Evolutionary conservation across 2,888 invertebrate genomes (phyloP).

Genomic region (Cordilura impudica): DNA sequence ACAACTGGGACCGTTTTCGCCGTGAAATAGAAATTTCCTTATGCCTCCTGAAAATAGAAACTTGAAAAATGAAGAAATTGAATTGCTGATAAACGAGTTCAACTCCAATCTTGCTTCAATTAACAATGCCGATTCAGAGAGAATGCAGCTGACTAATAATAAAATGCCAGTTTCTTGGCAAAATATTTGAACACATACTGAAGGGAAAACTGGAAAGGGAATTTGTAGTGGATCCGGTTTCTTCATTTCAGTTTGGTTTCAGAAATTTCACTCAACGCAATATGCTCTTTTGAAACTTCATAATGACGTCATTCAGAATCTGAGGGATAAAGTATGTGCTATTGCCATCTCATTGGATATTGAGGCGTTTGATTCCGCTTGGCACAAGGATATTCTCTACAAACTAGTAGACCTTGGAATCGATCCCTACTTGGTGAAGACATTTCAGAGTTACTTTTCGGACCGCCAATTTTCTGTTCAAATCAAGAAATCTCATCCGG

Average conservation of each 20-base stretch:
- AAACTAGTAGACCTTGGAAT: conserved; percentile 13
- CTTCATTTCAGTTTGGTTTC: conserved; percentile 38
- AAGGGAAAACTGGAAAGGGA: too few relatives aligned
- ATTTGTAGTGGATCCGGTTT: conserved; percentile 16
- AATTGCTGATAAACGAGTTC: not conserved
- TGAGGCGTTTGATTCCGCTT: conserved; percentile 42
- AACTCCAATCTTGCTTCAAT: not conserved
- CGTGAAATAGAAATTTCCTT: not conserved
- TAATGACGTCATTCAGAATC: conserved; percentile 22
- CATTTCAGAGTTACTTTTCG: conserved; percentile 14
- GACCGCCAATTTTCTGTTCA: conserved; percentile 15
- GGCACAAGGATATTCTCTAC: conserved; percentile 17
- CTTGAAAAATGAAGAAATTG: not conserved
- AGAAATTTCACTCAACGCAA: conserved; percentile 1
- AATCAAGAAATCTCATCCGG: not conserved
- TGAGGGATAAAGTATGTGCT: conserved; percentile 25
- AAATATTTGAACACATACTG: conserved; percentile 11
- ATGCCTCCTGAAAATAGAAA: conserved; percentile 18
- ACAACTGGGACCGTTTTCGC: not conserved
- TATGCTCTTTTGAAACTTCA: too few relatives aligned
- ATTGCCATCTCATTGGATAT: conserved; percentile 34
- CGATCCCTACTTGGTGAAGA: conserved; percentile 4
- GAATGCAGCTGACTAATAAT: not conserved
- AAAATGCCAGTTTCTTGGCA: not conserved
- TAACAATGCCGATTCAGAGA: not conserved